Conservation (phyloP, 2,113 vertebrate genomes). For the Oreochromis tanganicae region DNA sequence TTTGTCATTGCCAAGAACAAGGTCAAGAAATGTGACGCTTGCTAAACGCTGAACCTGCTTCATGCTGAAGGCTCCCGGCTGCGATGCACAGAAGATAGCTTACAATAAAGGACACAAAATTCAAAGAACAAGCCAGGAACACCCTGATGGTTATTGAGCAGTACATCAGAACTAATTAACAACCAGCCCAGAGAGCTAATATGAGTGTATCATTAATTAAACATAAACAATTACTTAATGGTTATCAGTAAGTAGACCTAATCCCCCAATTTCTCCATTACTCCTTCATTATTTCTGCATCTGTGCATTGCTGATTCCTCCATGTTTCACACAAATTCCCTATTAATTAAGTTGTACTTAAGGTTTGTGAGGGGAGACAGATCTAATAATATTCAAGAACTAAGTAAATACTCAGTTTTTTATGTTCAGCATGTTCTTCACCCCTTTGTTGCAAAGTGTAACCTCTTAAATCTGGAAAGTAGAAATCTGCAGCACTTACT, state of each 20-base stretch:
- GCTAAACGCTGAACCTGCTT: not conserved
- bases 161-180: not conserved
- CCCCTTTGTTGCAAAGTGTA: no score
- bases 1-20: not conserved
- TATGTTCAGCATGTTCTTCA: no score
- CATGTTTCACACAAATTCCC: not conserved
- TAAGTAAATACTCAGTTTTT: no score
- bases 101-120: not conserved
- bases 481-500: not conserved
- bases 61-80: fast-evolving
- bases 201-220: not conserved
- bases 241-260: not conserved
- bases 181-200: not conserved
- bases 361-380: not conserved
- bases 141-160: not conserved
- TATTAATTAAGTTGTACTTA: not conserved
- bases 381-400: no score
- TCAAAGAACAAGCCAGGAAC: not conserved
- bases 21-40: not conserved
- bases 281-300: not conserved
- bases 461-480: not conserved
- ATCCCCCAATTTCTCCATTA: not conserved
- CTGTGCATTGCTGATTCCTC: not conserved
- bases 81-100: not conserved
- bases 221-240: not conserved